Conservation (phyloP, 2,113 vertebrate genomes). For the Oreochromis spilurus region DNA sequence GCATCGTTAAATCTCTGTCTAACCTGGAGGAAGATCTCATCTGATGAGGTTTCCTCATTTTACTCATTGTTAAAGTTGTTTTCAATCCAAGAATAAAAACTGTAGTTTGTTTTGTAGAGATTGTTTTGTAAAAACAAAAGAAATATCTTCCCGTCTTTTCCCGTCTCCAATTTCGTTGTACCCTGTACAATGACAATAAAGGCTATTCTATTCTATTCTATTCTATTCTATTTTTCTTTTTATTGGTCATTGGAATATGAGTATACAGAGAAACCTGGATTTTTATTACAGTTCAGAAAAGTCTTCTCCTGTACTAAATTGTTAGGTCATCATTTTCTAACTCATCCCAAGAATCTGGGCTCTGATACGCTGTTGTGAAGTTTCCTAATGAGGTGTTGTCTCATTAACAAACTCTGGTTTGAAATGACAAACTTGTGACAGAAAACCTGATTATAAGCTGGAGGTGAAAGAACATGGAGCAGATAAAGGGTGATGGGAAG, state of each 20-base stretch:
- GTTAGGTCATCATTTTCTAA: neutral
- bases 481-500: neutral
- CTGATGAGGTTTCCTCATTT: neutral
- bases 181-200: no score
- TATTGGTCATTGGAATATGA: neutral
- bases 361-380: rapidly evolving
- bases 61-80: neutral
- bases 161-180: no score
- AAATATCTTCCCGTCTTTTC: neutral
- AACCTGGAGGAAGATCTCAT: neutral
- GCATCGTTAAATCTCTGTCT: neutral
- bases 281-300: rapidly evolving
- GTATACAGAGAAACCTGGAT: neutral
- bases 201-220: no score
- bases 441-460: neutral
- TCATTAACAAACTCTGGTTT: neutral
- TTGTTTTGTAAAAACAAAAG: neutral
- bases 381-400: rapidly evolving
- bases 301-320: rapidly evolving
- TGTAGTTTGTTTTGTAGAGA: neutral
- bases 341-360: neutral
- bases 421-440: neutral
- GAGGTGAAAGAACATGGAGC: neutral
- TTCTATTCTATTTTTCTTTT: no score
- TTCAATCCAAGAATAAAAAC: neutral